Evolutionary conservation across 2,888 invertebrate species (phyloP).

Genomic region (Litoditis marina): DNA sequence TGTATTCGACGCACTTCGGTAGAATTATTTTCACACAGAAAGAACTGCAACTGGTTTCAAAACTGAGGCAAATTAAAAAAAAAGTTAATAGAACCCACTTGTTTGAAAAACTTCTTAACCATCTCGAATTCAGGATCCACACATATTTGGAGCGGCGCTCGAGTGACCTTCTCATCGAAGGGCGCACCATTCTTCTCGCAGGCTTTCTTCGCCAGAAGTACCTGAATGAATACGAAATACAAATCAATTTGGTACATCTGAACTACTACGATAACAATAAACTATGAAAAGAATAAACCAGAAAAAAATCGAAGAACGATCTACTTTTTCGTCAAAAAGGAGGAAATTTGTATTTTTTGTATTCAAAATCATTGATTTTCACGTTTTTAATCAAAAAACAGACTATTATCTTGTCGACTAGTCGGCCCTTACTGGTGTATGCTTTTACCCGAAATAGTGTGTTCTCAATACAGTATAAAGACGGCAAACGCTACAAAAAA

Average conservation of each 20-base stretch:
- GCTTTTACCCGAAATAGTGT: no score
- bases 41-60: no score
- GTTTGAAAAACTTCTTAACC: constrained; percentile 46
- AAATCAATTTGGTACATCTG: background rate
- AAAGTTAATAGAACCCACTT: constrained; percentile 38
- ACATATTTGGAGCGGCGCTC: constrained; percentile 47
- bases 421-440: no score
- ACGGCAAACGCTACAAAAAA: no score
- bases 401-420: no score
- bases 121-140: constrained; percentile 57
- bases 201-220: constrained; percentile 5
- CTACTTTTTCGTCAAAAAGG: background rate
- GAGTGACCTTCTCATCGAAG: constrained; percentile 16
- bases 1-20: no score
- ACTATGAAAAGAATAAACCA: no score
- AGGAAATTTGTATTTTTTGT: no score
- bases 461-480: background rate
- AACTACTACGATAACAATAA: background rate
- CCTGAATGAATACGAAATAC: background rate
- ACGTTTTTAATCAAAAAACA: no score
- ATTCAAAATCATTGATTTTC: no score
- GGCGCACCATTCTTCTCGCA: constrained; percentile 7
- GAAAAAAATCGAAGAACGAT: background rate
- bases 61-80: no score
- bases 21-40: no score